Evolutionary conservation across 2,888 invertebrate species (phyloP), one percentile per base, ranked within the genome.

Genomic region (Cremastinae sp.): DNA sequence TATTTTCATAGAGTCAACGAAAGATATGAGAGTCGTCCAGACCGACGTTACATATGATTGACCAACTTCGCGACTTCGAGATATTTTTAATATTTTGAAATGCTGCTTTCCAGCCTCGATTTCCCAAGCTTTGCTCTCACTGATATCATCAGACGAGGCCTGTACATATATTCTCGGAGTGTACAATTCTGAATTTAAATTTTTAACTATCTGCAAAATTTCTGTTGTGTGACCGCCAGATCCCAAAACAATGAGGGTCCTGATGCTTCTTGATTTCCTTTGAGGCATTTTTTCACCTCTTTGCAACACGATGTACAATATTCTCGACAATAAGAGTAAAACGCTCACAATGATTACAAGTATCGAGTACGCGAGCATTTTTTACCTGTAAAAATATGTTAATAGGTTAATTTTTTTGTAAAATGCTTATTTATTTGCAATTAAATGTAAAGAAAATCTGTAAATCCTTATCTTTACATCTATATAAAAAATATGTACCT

Each of bases 211-310:
- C 78, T 93, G 92, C 59, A 98, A 88, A 92, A 99, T 95, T 92
- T 99, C 99, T n/a, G 95, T 94, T 0, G 99, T 99, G 88, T 99
- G 99, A 0, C 97, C 97, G 69, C 97, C 97, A 80, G 95, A 94
- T 43, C 95, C 95, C 73, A 95, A 92, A 80, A 95, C 93, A 80
- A 94, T 91, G 71, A 94, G 83, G 4, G 94, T 93, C 79, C 82
- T 88, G 7, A 64, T 80, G 18, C 80, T 75, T 28, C 38, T 56
- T 2, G 34, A 56, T 59, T 62, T 64, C 34, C 62, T 74, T 28
- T 68, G 74, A 5, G 58, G 43, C 0, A 38, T 62, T 59, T 74
- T 79, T 16, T 78, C 82, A 75, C 72, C 68, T 70, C 78, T 74
- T 47, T 64, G 73, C 54, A 81, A 72, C 68, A 84, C 74, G 49